These are phyloP conservation scores for Trialeurodes vaporariorum DNA, from an alignment of 1,140 invertebrate genomes.

Conservation along the genomic window DNA sequence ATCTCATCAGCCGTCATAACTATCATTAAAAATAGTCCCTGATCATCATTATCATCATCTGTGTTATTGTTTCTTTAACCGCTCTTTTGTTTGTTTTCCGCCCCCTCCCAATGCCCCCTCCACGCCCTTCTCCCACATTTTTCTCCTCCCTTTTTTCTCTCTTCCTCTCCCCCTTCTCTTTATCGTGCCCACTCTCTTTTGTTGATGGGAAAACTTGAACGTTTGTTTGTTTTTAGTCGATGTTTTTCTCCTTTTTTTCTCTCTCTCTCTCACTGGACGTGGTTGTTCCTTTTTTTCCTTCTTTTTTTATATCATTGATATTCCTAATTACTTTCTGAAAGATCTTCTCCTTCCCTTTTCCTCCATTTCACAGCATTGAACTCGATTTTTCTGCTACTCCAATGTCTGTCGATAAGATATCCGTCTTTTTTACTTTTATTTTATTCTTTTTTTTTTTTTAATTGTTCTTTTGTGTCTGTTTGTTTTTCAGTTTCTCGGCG, in stretches of 20 bases:
- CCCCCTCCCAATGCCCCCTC: background rate
- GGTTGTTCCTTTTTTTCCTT: background rate
- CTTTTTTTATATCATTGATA: background rate
- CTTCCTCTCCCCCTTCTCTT: background rate
- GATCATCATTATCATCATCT: background rate
- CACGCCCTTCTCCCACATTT: too few species aligned
- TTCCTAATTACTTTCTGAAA: background rate
- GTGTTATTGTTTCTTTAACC: background rate
- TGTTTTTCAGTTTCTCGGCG: too few species aligned
- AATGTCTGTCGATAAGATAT: too few species aligned
- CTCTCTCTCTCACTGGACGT: too few species aligned
- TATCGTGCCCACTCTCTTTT: background rate
- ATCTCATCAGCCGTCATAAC: background rate
- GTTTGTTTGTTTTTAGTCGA: background rate
- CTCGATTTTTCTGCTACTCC: too few species aligned
- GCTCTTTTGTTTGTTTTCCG: background rate
- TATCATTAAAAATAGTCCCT: background rate
- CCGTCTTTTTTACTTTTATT: too few species aligned
- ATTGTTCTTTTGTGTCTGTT: too few species aligned
- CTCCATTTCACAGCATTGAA: too few species aligned
- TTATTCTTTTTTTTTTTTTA: too few species aligned
- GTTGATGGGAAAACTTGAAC: background rate
- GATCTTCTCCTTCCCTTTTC: background rate
- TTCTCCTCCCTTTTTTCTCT: too few species aligned
- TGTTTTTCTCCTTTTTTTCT: too few species aligned